Evolutionary conservation across 2,888 invertebrate species (phyloP).

Genomic region (Sarcophaga subvicina): DNA sequence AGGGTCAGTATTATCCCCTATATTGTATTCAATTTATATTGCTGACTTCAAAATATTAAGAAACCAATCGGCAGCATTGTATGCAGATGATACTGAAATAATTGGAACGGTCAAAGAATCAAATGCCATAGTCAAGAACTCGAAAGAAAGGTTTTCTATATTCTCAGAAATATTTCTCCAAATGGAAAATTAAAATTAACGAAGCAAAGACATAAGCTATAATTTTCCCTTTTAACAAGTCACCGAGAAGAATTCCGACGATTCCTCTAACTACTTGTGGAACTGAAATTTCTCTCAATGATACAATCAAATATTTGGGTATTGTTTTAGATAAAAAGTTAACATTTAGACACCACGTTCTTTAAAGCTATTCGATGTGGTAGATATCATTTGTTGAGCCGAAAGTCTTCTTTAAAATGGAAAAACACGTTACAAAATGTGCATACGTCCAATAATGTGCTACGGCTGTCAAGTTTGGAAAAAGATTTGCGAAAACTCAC

Average conservation of each 20-base stretch:
- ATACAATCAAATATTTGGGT: background rate
- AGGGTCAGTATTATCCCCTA: background rate
- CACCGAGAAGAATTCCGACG: background rate
- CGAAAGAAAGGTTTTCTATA: background rate
- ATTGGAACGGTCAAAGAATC: background rate
- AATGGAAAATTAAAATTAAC: background rate
- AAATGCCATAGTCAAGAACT: background rate
- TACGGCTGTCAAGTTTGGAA: background rate
- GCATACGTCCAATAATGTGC: background rate
- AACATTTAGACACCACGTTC: background rate
- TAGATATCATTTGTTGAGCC: background rate
- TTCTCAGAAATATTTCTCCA: too few species aligned
- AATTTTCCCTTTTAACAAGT: background rate
- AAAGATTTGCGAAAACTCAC: background rate
- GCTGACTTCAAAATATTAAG: background rate
- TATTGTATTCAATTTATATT: background rate
- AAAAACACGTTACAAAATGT: background rate
- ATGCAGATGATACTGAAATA: background rate
- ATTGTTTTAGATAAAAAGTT: background rate
- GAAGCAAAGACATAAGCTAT: background rate
- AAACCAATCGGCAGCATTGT: background rate
- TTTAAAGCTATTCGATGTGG: background rate
- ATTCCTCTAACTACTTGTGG: background rate
- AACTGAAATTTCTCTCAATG: background rate
- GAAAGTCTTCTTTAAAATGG: background rate